Evolutionary conservation across 1,140 invertebrate genomes (phyloP), one percentile per base, ranked within the genome.

Genomic region (Drosophila azteca): DNA sequence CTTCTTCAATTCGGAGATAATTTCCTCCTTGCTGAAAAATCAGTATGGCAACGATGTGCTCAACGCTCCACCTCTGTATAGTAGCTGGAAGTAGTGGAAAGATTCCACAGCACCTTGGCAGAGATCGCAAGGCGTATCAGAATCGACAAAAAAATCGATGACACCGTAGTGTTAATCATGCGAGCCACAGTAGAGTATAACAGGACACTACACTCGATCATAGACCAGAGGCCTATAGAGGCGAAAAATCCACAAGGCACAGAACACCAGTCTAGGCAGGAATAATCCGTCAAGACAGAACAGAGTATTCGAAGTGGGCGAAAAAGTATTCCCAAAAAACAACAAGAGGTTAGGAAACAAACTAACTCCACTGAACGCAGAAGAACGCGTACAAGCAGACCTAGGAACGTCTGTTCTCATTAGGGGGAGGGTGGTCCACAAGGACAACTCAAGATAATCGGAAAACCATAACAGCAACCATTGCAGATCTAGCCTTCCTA

Each of bases 71-170:
- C 62, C 71, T 13, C 35, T 69, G 6, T 65, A 70, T 35, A 70
- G 58, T 35, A 46, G 60, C 2, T 70, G 48, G n/a, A n/a, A n/a
- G n/a, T n/a, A n/a, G 48, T 71, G 17, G 59, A 71, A 24, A 65
- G 76, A 31, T 71, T 76, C 51, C 48, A 78, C 31, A 75, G 65
- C 22, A 71, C 62, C 5, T 17, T 76, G 22, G 26, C 54, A 8
- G 58, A 77, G 52, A 62, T 67, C 2, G 61, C 62, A 8, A n/a
- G 53, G 20, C 72, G 76, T 46, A 45, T 71, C 6, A 79, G 64
- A 52, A 26, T 71, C 11, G 65, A 75, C 51, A 57, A 70, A 31
- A 29, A 46, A 15, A 8, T 59, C 5, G 48, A 31, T 8, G 68
- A 77, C 13, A 79, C 49, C 20, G 41, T 66, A 22, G 46, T 72